Evolutionary conservation across 1,140 invertebrate genomes (phyloP).

Genomic region (Halesus radiatus): DNA sequence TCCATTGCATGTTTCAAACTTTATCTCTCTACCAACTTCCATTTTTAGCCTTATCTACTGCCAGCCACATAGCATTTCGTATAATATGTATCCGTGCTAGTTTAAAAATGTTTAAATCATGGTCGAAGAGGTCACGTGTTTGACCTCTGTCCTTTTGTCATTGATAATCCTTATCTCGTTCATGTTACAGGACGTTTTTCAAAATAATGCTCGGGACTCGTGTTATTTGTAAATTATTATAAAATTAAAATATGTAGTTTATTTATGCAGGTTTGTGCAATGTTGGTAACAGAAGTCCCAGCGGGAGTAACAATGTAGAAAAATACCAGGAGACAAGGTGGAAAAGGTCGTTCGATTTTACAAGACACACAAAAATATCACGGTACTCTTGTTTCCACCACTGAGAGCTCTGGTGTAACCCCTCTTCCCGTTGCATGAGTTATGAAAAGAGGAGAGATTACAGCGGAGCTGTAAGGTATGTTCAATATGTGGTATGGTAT

Average conservation of each 20-base stretch:
- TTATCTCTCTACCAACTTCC: background rate
- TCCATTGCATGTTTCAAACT: background rate
- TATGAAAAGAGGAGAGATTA: too few species aligned
- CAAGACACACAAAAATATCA: too few species aligned
- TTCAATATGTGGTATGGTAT: too few species aligned
- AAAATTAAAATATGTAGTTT: background rate
- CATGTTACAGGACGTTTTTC: background rate
- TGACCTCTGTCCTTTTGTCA: conserved; percentile 12
- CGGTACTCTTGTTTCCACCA: too few species aligned
- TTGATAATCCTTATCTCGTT: background rate
- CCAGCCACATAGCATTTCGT: background rate
- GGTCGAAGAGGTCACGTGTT: background rate
- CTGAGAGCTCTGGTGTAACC: too few species aligned
- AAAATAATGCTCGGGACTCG: background rate
- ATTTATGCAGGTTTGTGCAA: background rate
- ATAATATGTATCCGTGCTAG: background rate
- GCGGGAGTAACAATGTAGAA: background rate
- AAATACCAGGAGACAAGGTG: background rate
- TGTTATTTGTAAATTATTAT: background rate
- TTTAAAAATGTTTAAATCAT: background rate
- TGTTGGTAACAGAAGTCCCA: background rate
- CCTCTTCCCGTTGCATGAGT: too few species aligned
- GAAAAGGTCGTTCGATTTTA: too few species aligned
- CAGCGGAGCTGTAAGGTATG: too few species aligned
- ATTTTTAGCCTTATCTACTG: background rate